A percentile compares a stretch with the other conserved stretches of the same genome.
phyloP scores from a whole-genome alignment of 2,113 vertebrate species.

The Uria aalge region DNA sequence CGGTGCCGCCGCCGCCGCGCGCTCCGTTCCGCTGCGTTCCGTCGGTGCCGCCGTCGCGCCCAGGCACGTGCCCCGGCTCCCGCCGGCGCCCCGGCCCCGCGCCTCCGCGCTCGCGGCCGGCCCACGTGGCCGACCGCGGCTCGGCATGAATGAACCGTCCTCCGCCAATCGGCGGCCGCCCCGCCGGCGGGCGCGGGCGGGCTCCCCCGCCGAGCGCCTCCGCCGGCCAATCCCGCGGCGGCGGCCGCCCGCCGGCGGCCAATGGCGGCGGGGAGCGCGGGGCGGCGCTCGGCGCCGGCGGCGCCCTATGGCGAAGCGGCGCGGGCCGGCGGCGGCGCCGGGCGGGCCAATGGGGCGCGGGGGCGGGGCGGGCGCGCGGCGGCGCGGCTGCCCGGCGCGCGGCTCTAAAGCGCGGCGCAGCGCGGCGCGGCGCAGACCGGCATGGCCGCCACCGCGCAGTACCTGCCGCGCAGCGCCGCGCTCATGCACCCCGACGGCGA shows the following conservation, averaged over 20 bases:
- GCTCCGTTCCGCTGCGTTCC: background rate
- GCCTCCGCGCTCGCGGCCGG: conserved; percentile 57
- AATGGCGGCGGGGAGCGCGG: conserved; percentile 61
- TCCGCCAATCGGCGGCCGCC: conserved; percentile 57
- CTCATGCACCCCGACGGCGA: conserved; percentile 94
- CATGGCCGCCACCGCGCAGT: conserved; percentile 96
- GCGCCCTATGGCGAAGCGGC: conserved; percentile 75
- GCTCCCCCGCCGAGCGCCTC: background rate
- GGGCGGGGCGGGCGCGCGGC: conserved; percentile 45
- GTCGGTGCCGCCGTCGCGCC: background rate
- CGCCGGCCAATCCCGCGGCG: background rate
- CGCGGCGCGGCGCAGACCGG: conserved; percentile 48
- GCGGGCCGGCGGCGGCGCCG: conserved; percentile 52
- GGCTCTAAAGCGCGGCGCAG: conserved; percentile 85
- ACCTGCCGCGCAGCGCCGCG: conserved; percentile 88
- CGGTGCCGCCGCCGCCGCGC: too few species aligned
- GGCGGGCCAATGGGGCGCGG: conserved; percentile 57
- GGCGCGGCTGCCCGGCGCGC: conserved; percentile 72
- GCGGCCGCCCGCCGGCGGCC: background rate
- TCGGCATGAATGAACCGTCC: conserved; percentile 74
- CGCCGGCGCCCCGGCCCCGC: background rate
- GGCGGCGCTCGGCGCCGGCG: conserved; percentile 78
- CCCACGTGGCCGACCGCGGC: conserved; percentile 83
- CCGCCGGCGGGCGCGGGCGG: background rate
- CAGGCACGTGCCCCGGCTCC: background rate